phyloP scores from a whole-genome alignment of 2,113 vertebrate genomes.

The Phalacrocorax carbo region DNA sequence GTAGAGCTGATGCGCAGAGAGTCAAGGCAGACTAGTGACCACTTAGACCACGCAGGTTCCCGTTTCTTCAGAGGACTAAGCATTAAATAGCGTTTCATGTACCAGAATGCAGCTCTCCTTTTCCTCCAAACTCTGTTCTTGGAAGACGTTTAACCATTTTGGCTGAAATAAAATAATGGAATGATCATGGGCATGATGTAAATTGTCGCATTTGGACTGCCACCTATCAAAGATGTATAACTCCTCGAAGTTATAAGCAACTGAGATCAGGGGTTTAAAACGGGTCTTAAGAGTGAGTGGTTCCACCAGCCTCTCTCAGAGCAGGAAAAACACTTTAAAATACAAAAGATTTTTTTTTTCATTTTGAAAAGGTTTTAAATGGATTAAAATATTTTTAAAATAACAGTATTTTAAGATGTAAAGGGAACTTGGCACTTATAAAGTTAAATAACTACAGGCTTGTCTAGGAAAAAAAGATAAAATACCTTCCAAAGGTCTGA shows the following conservation, averaged over 20 bases:
- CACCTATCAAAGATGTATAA: neutral
- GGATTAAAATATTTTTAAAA: neutral
- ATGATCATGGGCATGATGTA: neutral
- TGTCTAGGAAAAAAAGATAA: neutral
- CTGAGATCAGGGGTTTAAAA: neutral
- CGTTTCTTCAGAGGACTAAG: neutral
- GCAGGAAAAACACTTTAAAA: neutral
- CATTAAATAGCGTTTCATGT: neutral
- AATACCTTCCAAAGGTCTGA: neutral
- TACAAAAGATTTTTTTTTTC: neutral
- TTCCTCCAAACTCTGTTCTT: neutral
- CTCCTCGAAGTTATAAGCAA: neutral
- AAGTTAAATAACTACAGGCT: neutral
- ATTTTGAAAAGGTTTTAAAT: neutral
- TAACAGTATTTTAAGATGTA: neutral
- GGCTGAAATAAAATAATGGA: neutral
- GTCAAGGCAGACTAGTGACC: neutral
- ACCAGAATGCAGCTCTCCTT: neutral
- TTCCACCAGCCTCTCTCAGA: neutral
- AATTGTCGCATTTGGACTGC: neutral
- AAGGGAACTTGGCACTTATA: neutral
- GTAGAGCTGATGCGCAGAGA: neutral
- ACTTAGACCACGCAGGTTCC: neutral
- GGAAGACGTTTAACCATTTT: neutral
- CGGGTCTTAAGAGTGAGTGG: neutral